Evolutionary conservation across 2,888 invertebrate genomes (phyloP), one percentile per base, ranked within the genome.

Genomic region (Drosophila nr. fundita): DNA sequence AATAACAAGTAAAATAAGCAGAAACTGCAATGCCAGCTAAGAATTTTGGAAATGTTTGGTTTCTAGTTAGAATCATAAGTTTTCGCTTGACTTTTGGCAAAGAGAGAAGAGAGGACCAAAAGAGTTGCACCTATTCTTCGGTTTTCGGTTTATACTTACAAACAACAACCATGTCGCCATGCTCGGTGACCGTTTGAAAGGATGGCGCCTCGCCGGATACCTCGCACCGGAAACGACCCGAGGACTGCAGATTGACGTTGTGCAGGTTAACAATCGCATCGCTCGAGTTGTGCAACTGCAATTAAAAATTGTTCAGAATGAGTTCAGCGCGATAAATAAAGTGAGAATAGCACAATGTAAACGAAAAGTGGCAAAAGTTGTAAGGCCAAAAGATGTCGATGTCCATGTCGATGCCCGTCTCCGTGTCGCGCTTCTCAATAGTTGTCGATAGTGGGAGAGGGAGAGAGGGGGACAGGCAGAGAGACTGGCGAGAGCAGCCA

Each of bases 141-240:
- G 13, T 21, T 21, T 40, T 36, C 27, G 18, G 13, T 27, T 27
- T 27, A 38, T 27, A 48, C 95, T 95, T 93, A 96, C 96, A 95
- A 70, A 95, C 95, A 88, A 96, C 95, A 84, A 94, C 94, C 95
- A 96, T 95, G 87, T 95, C 94, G 78, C 95, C 95, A 87, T 95
- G 95, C 89, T 95, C 95, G 53, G 94, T 94, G 81, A 96, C 95
- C 63, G 96, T 96, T 92, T 95, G 95, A 91, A 96, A 96, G 76
- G 94, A 95, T 54, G 96, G 96, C 54, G 96, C 95, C 91, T 96
- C 96, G 48, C 95, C 96, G 65, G 95, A 95, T 79, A 96, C 95
- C 91, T 96, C 96, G 91, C 96, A 96, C 75, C 95, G 94, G 93
- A 95, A 96, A 71, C 95, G 93, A 59, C 96, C 96, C 52, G 95